phyloP scores from a whole-genome alignment of 2,113 vertebrate species.

The Scomber scombrus region DNA sequence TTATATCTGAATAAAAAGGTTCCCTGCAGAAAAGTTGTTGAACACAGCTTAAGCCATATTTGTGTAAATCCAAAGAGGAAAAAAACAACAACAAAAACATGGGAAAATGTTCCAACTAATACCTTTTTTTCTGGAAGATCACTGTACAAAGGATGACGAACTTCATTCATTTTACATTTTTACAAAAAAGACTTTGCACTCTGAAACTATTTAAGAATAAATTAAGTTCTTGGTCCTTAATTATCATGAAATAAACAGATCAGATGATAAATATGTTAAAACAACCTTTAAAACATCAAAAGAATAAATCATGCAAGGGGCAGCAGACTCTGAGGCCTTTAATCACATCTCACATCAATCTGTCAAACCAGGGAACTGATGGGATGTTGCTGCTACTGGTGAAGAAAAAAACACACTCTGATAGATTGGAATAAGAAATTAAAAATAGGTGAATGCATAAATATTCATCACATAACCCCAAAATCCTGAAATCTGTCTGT shows the following conservation, averaged over 20 bases:
- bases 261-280: slow-evolving; percentile 5
- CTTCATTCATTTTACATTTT: slow-evolving; percentile 45
- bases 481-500: background rate
- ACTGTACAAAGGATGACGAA: slow-evolving; percentile 57
- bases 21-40: slow-evolving; percentile 46
- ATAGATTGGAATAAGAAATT: background rate
- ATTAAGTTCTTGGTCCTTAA: slow-evolving; percentile 10
- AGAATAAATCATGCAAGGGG: slow-evolving; percentile 62
- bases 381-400: slow-evolving; percentile 7
- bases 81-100: slow-evolving; percentile 6
- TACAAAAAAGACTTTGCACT: slow-evolving; percentile 45
- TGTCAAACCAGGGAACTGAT: background rate
- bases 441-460: background rate
- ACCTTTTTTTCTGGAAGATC: slow-evolving; percentile 48
- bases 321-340: slow-evolving; percentile 24
- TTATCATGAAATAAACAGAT: slow-evolving; percentile 35
- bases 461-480: background rate
- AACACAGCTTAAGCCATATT: slow-evolving; percentile 45
- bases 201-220: slow-evolving; percentile 14
- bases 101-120: slow-evolving; percentile 29
- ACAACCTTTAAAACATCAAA: slow-evolving; percentile 32
- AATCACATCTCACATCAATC: background rate
- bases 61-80: slow-evolving; percentile 6
- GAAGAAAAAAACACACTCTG: background rate
- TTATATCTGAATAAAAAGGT: slow-evolving; percentile 1